phyloP scores from a whole-genome alignment of 2,797 vertebrate genomes.

The Simalia tracyae region DNA sequence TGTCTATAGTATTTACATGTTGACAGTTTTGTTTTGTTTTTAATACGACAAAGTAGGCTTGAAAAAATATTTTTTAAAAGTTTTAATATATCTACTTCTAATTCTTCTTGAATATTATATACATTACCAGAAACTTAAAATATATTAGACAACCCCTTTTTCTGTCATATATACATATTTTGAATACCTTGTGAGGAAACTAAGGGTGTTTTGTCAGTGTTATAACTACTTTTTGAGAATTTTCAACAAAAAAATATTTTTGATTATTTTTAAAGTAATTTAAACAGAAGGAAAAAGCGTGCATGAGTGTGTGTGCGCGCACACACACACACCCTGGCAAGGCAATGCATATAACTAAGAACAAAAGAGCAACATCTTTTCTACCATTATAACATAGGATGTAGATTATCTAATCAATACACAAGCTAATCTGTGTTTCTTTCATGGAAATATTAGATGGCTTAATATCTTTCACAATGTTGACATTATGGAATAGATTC shows the following conservation, averaged over 20 bases:
- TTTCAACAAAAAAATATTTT: slow-evolving; percentile 43
- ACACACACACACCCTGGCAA: not conserved
- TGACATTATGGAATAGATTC: not conserved
- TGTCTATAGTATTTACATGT: too few species aligned
- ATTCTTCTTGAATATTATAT: not conserved
- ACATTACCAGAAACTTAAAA: not conserved
- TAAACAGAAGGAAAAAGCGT: slow-evolving; percentile 5
- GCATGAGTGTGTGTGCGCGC: too few species aligned
- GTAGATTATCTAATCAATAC: not conserved
- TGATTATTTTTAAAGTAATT: slow-evolving; percentile 35
- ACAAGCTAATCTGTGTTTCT: not conserved
- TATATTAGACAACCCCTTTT: not conserved
- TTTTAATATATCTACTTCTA: not conserved
- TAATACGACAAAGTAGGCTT: not conserved
- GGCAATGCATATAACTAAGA: slow-evolving; percentile 11
- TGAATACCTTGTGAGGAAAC: not conserved
- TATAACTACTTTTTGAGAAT: slow-evolving; percentile 47
- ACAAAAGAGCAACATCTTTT: not conserved
- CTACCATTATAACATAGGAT: not conserved
- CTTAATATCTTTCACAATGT: not conserved
- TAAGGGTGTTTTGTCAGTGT: slow-evolving; percentile 47
- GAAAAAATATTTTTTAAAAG: not conserved
- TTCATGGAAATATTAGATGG: not conserved
- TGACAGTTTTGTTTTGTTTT: not conserved
- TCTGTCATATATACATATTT: too few species aligned